Base-by-base conservation (phyloP, 2,888 invertebrate species). In the Orthosia gothica region DNA sequence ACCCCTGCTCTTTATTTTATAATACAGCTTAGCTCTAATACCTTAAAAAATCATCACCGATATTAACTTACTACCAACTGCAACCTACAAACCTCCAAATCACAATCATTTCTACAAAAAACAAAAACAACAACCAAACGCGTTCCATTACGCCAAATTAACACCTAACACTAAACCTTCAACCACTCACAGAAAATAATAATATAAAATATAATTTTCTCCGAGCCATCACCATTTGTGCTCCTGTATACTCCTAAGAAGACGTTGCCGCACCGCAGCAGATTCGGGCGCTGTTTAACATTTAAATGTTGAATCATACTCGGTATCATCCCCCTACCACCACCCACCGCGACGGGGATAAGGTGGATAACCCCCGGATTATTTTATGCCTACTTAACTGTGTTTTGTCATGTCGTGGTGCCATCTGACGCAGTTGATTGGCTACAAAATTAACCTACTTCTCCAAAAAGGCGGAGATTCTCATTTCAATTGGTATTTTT, bases 241-340 rank as follows among this genome's bases (percentile, higher is more conserved):
- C 58, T 16, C 82, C 82, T 78, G 77, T 82, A 93, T 95, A 92
- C 93, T 74, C 64, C 68, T 67, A 49, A 32, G 90, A 95, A 96
- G 95, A 95, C 92, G 93, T 91, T 92, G 92, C 92, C 92, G 63
- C 74, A 72, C 71, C 79, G 70, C 94, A 94, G 91, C 93, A 94
- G 94, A 95, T 94, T 95, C 92, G 93, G 91, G 92, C 93, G 95
- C 93, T 94, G 94, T 94, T 94, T 95, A 94, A 92, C 95, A 95
- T 95, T 95, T 95, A 95, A 96, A 95, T 95, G 94, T 93, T 92
- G 93, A 93, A 95, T 94, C 95, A 94, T 94, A 93, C 93, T 91
- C 88, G 82, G 89, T 86, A 87, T 84, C 82, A 82, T 67, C 67
- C 62, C 71, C 74, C 78, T 50, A 59, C 63, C 74, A 55, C 71